These are phyloP conservation scores for Dichetophora obliterata DNA, from an alignment of 2,888 invertebrate genomes.

Conservation along the genomic window DNA sequence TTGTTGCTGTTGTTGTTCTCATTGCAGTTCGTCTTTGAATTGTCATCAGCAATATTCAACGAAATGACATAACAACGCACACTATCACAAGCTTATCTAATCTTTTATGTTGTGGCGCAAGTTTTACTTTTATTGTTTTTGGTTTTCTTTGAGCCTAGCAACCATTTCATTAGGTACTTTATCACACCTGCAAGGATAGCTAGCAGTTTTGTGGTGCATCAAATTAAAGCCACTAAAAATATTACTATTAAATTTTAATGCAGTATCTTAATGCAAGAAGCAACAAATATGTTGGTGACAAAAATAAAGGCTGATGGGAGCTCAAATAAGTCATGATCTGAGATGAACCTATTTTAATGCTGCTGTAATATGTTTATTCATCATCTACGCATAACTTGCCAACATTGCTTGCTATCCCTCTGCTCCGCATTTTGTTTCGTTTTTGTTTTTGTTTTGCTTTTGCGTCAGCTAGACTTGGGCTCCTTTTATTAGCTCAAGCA, in stretches of 20 bases:
- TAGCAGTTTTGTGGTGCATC: background rate
- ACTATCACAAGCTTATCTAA: constrained; percentile 36
- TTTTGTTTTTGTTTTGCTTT: background rate
- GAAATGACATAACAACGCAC: constrained; percentile 35
- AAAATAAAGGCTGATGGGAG: background rate
- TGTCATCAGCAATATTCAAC: constrained; percentile 14
- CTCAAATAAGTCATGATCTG: too few species aligned
- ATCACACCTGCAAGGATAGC: background rate
- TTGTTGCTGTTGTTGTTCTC: constrained; percentile 18
- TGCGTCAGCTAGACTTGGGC: background rate
- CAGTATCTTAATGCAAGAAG: too few species aligned
- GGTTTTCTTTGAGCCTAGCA: background rate
- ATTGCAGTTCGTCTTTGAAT: constrained; percentile 26
- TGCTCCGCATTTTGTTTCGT: background rate
- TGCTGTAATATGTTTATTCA: constrained; percentile 44
- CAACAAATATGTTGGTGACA: background rate
- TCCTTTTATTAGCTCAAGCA: background rate
- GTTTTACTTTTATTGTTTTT: background rate
- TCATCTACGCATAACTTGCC: constrained; percentile 43
- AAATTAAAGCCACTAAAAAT: background rate
- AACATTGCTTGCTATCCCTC: background rate
- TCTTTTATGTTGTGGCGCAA: constrained; percentile 37
- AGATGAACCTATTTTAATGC: background rate
- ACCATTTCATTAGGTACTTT: background rate
- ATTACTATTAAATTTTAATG: too few species aligned